Conservation (phyloP, 64 coral and sea anemone species). For the Pocillopora damicornis region DNA sequence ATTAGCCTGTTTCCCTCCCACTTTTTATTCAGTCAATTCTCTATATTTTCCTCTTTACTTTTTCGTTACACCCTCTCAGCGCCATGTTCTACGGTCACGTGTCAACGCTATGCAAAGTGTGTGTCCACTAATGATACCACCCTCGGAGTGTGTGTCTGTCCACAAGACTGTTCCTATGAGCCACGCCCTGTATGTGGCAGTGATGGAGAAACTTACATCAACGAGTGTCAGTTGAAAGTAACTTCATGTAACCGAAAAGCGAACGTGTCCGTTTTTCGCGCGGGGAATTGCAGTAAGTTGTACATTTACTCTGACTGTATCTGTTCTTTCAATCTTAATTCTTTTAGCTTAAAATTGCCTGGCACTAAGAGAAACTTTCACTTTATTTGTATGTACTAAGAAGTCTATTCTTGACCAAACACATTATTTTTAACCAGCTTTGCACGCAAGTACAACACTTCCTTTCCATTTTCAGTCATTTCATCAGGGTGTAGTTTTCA, state of each 20-base stretch:
- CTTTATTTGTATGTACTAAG: too few species aligned
- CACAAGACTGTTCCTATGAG: constrained; percentile 43
- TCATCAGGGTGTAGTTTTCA: too few species aligned
- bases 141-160: constrained; percentile 58
- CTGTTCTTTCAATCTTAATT: background rate
- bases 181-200: constrained; percentile 59
- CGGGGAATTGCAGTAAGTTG: constrained; percentile 18
- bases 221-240: constrained; percentile 52
- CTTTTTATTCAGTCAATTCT: background rate
- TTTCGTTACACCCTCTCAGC: background rate
- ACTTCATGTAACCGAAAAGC: constrained; percentile 29
- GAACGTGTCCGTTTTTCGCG: constrained; percentile 17
- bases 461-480: too few species aligned
- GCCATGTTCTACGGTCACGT: constrained; percentile 42
- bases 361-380: background rate
- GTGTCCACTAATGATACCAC: constrained; percentile 10
- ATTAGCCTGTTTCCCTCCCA: background rate
- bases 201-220: constrained; percentile 81
- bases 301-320: background rate
- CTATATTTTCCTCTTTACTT: too few species aligned
- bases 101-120: constrained; percentile 57
- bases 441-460: too few species aligned
- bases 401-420: too few species aligned
- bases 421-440: background rate
- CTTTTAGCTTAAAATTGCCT: background rate